Evolutionary conservation across 2,113 vertebrate species (phyloP), one percentile per base, ranked within the genome.

Genomic region (Nannospalax galili): DNA sequence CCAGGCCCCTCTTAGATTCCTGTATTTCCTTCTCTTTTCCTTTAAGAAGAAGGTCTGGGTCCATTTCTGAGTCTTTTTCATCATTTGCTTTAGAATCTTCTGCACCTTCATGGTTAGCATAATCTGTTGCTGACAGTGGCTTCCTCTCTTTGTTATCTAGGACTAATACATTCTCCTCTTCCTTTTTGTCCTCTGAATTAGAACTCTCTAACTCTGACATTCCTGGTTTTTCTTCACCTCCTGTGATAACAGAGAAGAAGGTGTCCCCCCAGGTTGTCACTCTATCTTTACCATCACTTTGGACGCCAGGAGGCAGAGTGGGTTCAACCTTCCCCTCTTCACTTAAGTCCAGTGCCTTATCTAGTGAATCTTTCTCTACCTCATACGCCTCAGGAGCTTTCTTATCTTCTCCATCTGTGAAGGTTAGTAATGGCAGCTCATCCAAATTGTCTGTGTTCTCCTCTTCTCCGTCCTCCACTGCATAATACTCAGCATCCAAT

Each of bases 341-440:
- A 74, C 97, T 91, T 67, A 93, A 86, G 82, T 97, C 85, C 32
- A 82, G 1, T 0, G 84, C 86, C 95, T 88, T 90, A 45, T 96
- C 97, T 37, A 78, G n/a, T 42, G 89, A 95, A 42, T 82, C 65
- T 5, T 97, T 90, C 74, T 84, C 86, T 5, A 37, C 69, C 7
- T 95, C 87, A 52, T 91, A 58, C 40, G 95, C 64, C 2, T 0
- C 48, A 32, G 67, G 94, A 1, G 74, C 84, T 48, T 62, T 17
- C 37, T 3, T 30, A 73, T 96, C 86, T 81, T 97, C 92, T 30
- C 96, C 93, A 88, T 94, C 87, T 0, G 10, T 81, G 74, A 98
- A 98, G 58, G 98, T 96, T 30, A 99, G 98, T 90, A 99, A 95
- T 24, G 96, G 96, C 28, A 98, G 93, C 95, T 98, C 96, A 42